Evolutionary conservation across 2,797 vertebrate species (phyloP).

Genomic region (Pteropus rufus): DNA sequence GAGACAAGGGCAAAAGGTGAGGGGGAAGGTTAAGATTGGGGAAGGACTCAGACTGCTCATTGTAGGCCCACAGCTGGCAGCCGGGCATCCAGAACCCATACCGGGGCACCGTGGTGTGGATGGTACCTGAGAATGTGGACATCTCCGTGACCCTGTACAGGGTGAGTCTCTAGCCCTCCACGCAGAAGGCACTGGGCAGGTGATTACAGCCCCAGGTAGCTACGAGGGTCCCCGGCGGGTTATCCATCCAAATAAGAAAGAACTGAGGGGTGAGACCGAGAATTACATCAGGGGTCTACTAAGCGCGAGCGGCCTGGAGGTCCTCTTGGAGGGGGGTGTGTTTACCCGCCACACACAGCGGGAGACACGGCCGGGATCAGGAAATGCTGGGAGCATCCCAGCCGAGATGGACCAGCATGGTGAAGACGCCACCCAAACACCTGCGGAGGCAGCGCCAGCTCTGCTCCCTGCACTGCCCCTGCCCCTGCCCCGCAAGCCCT

Average conservation of each 20-base stretch:
- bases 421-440: not conserved
- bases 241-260: not conserved
- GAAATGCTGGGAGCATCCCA: not conserved
- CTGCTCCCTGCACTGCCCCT: not conserved
- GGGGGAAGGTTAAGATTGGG: not conserved
- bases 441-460: too few relatives aligned
- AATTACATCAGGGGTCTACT: not conserved
- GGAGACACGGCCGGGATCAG: not conserved
- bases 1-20: not conserved
- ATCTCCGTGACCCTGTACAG: conserved; percentile 94
- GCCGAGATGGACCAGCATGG: not conserved
- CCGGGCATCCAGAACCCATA: conserved; percentile 95
- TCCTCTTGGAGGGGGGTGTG: not conserved
- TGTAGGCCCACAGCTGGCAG: conserved; percentile 93
- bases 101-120: conserved; percentile 92
- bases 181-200: accelerated
- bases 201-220: accelerated
- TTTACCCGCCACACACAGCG: not conserved
- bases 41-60: not conserved
- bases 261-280: not conserved
- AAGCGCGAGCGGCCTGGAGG: not conserved
- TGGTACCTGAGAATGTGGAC: conserved; percentile 94
- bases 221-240: too few relatives aligned
- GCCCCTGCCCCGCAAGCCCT: not conserved
- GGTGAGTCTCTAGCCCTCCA: conserved; percentile 78